Percentiles rank a stretch among this genome's conserved stretches.
phyloP scores from a whole-genome alignment of 2,888 invertebrate species.

The Rosalia funebris region DNA sequence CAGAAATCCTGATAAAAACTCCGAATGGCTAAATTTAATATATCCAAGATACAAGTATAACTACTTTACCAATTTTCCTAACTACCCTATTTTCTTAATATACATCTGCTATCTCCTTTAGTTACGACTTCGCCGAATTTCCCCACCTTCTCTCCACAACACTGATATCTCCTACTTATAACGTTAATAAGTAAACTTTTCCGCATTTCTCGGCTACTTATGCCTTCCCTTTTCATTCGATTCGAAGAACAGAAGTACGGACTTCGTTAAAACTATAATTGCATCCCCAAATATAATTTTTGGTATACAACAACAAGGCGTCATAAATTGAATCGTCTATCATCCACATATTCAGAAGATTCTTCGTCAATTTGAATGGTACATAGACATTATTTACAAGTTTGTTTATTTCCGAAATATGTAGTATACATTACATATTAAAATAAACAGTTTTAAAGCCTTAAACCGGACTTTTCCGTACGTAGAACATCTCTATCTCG shows the following conservation, averaged over 20 bases:
- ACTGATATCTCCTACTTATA: constrained; percentile 59
- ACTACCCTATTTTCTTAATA: constrained; percentile 62
- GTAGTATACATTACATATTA: no score
- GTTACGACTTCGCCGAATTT: constrained; percentile 29
- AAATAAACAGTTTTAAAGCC: no score
- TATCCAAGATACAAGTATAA: constrained; percentile 58
- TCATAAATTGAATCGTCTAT: no score
- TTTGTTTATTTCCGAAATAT: no score
- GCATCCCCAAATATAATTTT: no score
- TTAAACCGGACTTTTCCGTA: no score
- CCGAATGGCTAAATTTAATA: constrained; percentile 58
- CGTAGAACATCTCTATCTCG: no score
- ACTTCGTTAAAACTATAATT: constrained; percentile 58
- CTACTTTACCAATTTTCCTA: constrained; percentile 62
- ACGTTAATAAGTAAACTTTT: constrained; percentile 62
- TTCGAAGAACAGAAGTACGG: constrained; percentile 53
- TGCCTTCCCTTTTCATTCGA: constrained; percentile 49
- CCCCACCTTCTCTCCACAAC: constrained; percentile 46
- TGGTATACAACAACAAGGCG: no score
- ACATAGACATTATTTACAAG: no score
- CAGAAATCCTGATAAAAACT: constrained; percentile 45
- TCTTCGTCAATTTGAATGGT: no score
- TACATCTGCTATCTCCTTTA: constrained; percentile 49
- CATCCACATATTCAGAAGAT: no score
- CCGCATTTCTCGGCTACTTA: constrained; percentile 55